phyloP scores from a whole-genome alignment of 2,888 invertebrate species.

The Dynastes hyllus region DNA sequence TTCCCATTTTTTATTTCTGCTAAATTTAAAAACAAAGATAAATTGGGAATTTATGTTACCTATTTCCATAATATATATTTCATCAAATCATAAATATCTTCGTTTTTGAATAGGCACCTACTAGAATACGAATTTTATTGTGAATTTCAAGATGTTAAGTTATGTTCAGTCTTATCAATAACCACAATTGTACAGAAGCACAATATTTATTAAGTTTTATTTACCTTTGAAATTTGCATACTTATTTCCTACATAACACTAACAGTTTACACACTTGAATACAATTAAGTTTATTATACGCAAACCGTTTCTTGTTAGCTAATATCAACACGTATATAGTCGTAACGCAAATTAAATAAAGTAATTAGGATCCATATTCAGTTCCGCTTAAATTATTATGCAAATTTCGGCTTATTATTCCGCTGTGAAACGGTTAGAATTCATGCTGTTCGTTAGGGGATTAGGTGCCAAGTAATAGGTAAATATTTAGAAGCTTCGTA shows the following conservation, averaged over 20 bases:
- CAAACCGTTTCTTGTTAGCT: slow-evolving; percentile 11
- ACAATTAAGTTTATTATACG: slow-evolving; percentile 15
- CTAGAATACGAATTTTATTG: too few relatives aligned
- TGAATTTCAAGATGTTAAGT: too few relatives aligned
- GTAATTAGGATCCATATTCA: slow-evolving; percentile 32
- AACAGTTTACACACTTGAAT: slow-evolving; percentile 5
- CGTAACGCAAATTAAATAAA: slow-evolving; percentile 43
- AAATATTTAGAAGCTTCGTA: slow-evolving; percentile 9
- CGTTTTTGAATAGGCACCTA: too few relatives aligned
- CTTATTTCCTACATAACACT: slow-evolving; percentile 11
- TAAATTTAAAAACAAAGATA: too few relatives aligned
- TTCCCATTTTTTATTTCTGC: too few relatives aligned
- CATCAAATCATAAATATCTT: too few relatives aligned
- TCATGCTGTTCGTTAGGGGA: slow-evolving; percentile 1
- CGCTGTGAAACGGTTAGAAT: slow-evolving; percentile 2
- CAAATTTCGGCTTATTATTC: slow-evolving; percentile 30
- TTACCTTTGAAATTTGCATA: slow-evolving; percentile 4
- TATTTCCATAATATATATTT: too few relatives aligned
- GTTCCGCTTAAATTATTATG: slow-evolving; percentile 42
- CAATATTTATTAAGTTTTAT: slow-evolving; percentile 7
- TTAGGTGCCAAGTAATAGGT: not conserved
- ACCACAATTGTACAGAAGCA: too few relatives aligned
- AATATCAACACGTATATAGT: slow-evolving; percentile 27
- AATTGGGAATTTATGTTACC: too few relatives aligned
- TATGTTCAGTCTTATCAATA: too few relatives aligned